Evolutionary conservation across 1,140 invertebrate genomes (phyloP).

Genomic region (Centruroides vittatus): DNA sequence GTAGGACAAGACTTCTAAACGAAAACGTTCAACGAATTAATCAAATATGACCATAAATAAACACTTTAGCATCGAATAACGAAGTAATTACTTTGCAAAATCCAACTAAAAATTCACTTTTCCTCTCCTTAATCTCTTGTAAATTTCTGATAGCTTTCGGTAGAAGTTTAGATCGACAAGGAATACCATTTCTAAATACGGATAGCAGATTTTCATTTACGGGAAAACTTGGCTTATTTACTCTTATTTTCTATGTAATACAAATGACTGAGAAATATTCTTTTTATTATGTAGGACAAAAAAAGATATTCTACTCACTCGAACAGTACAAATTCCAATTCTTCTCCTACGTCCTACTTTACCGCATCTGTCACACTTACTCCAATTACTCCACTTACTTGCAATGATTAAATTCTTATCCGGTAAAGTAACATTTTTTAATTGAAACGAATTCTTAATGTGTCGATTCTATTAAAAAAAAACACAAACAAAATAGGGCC

Average conservation of each 20-base stretch:
- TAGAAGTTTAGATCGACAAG: conserved; percentile 8
- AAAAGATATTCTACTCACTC: not conserved
- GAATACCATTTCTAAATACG: conserved; percentile 7
- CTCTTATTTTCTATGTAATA: conserved; percentile 5
- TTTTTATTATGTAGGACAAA: not conserved
- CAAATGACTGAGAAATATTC: not conserved
- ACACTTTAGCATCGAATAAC: no score
- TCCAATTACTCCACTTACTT: conserved; percentile 9
- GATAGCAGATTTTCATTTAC: conserved; percentile 1
- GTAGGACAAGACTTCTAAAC: conserved; percentile 5
- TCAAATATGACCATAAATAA: no score
- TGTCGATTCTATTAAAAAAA: no score
- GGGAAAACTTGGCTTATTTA: not conserved
- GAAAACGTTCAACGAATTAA: not conserved
- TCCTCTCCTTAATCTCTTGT: not conserved
- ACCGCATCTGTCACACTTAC: conserved; percentile 5
- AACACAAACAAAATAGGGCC: no score
- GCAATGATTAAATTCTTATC: conserved; percentile 1
- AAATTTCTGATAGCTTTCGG: conserved; percentile 1
- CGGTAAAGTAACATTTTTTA: not conserved
- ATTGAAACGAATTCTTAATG: no score
- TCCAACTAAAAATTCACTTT: conserved; percentile 12
- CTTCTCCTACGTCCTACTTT: conserved; percentile 2
- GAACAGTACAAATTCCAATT: conserved; percentile 9
- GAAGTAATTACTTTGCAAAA: conserved; percentile 10